phyloP scores from a whole-genome alignment of 2,797 vertebrate genomes.

The Sternotherus odoratus region DNA sequence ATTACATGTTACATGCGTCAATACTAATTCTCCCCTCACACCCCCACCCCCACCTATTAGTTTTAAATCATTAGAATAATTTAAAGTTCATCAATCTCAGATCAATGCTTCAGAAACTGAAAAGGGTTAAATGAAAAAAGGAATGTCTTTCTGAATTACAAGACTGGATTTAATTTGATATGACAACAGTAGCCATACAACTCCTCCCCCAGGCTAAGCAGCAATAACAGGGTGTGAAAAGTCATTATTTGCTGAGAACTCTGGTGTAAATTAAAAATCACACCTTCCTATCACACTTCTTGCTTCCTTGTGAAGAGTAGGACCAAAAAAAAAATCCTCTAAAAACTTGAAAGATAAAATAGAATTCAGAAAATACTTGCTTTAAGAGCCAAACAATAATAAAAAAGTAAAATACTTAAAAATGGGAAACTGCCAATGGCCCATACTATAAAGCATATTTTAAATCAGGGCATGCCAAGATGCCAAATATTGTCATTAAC shows the following conservation, averaged over 20 bases:
- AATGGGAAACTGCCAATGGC: neutral
- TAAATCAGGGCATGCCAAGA: neutral
- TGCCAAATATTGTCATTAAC: accelerated
- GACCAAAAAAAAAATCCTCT: neutral
- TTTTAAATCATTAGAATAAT: neutral
- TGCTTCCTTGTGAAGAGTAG: conserved; percentile 74
- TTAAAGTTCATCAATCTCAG: neutral
- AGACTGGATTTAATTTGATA: conserved; percentile 72
- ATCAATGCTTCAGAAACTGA: conserved; percentile 17
- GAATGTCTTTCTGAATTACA: conserved; percentile 54
- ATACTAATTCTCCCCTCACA: neutral
- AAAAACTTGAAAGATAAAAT: conserved; percentile 58
- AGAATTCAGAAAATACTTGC: conserved; percentile 33
- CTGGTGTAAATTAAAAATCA: conserved; percentile 86
- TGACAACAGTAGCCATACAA: conserved; percentile 76
- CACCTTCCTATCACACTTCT: conserved; percentile 82
- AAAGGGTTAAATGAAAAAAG: conserved; percentile 76
- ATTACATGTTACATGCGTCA: neutral
- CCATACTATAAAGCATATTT: neutral
- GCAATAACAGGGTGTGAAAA: conserved; percentile 80
- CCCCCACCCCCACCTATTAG: too few species aligned
- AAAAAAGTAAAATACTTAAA: conserved; percentile 5
- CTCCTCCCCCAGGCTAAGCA: conserved; percentile 75
- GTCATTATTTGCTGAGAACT: conserved; percentile 82
- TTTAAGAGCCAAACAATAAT: neutral